Percentiles rank a stretch among this genome's conserved stretches.
phyloP scores from a whole-genome alignment of 2,113 vertebrate genomes.

The Rhipidura dahli region DNA sequence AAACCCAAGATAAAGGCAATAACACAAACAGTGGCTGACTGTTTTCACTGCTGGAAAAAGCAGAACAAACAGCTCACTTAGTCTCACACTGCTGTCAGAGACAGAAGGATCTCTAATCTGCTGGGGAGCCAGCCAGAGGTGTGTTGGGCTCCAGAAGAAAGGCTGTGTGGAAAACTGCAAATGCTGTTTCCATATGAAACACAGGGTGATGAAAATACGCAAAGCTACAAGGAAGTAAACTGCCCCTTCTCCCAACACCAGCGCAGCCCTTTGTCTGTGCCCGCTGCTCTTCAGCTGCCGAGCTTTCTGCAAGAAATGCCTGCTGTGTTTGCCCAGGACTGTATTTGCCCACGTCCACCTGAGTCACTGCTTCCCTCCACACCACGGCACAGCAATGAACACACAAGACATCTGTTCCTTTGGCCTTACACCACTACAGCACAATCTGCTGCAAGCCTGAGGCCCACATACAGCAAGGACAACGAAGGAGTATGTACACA shows the following conservation, averaged over 20 bases:
- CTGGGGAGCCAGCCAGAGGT: not conserved
- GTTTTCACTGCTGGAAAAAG: not conserved
- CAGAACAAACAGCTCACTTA: constrained; percentile 34
- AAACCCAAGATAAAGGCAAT: not conserved
- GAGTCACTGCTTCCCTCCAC: not conserved
- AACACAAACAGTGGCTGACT: constrained; percentile 3
- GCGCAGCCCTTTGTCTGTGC: not conserved
- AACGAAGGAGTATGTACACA: rapidly evolving
- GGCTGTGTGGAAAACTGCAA: not conserved
- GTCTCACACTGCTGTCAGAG: not conserved
- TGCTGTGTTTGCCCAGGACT: not conserved
- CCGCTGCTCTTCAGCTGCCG: rapidly evolving
- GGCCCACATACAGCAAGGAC: not conserved
- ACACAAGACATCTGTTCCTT: not conserved
- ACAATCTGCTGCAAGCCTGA: not conserved
- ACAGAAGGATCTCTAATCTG: not conserved
- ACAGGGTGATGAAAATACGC: not conserved
- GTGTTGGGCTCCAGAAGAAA: not conserved
- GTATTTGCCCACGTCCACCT: not conserved
- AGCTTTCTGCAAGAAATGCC: not conserved
- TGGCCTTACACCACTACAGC: not conserved
- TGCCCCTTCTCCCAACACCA: not conserved
- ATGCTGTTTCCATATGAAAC: not conserved
- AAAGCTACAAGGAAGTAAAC: not conserved
- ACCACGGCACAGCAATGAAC: not conserved